Percentiles rank a stretch among this genome's conserved stretches.
These are phyloP conservation scores for Melieria picta DNA, from an alignment of 2,888 invertebrate genomes.

Conservation along the genomic window DNA sequence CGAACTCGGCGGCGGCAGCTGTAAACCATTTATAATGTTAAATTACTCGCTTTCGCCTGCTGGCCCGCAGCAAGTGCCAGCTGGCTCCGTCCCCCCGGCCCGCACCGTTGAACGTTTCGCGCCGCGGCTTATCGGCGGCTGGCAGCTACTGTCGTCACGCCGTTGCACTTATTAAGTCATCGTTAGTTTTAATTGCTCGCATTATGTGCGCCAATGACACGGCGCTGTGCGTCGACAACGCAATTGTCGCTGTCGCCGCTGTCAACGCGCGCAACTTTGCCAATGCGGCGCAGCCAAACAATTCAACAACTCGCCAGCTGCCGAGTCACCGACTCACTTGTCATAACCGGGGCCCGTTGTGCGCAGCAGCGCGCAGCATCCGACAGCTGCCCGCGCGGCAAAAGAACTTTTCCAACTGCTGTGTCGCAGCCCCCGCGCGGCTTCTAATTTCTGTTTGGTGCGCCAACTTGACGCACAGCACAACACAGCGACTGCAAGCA, in stretches of 20 bases:
- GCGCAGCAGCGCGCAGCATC: too few relatives aligned
- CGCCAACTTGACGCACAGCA: not conserved
- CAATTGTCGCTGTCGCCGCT: not conserved
- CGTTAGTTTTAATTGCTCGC: conserved; percentile 46
- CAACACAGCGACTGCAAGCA: not conserved
- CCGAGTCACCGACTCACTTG: not conserved
- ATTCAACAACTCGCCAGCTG: not conserved
- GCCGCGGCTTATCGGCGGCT: too few relatives aligned
- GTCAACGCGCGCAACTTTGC: not conserved
- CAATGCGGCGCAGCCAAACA: not conserved
- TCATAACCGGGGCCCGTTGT: too few relatives aligned
- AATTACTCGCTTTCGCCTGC: too few relatives aligned
- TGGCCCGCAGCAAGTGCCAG: too few relatives aligned
- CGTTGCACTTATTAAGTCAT: conserved; percentile 44
- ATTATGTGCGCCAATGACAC: conserved; percentile 30
- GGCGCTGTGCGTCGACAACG: not conserved
- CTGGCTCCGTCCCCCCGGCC: too few relatives aligned
- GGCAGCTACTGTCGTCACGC: not conserved
- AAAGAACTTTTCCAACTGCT: too few relatives aligned
- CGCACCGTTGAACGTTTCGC: too few relatives aligned
- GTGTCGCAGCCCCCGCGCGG: too few relatives aligned
- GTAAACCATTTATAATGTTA: too few relatives aligned
- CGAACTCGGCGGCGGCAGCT: too few relatives aligned
- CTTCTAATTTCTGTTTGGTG: not conserved
- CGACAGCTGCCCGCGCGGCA: too few relatives aligned